A percentile compares a stretch with the other conserved stretches of the same genome.
These are phyloP conservation scores for Prorops nasuta DNA, from an alignment of 1,140 invertebrate species.

Conservation along the genomic window DNA sequence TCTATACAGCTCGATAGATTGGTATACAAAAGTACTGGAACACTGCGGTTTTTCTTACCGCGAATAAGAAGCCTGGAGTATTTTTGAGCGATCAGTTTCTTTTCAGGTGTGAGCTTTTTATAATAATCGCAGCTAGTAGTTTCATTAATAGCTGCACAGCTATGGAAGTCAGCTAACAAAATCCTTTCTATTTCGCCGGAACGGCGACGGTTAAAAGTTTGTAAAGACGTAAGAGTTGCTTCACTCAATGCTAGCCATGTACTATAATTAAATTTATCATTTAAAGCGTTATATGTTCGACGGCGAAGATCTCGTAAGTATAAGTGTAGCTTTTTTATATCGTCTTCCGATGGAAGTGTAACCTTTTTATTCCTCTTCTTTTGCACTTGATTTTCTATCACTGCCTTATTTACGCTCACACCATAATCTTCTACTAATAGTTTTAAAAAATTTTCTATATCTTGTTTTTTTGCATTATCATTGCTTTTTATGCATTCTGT, in stretches of 20 bases:
- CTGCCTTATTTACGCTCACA: conserved; percentile 17
- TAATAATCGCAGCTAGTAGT: not conserved
- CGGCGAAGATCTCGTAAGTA: not conserved
- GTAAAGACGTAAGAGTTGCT: not conserved
- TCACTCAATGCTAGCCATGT: conserved; percentile 1
- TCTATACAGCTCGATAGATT: not conserved
- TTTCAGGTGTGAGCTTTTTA: not conserved
- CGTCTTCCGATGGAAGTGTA: conserved; percentile 1
- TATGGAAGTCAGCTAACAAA: not conserved
- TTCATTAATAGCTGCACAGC: not conserved
- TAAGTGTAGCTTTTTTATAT: conserved; percentile 3
- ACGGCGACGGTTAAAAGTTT: conserved; percentile 3
- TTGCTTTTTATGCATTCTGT: conserved; percentile 15
- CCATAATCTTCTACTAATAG: conserved; percentile 19
- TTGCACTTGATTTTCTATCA: conserved; percentile 3
- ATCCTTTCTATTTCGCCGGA: conserved; percentile 2
- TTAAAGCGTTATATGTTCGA: not conserved
- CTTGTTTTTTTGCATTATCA: conserved; percentile 2
- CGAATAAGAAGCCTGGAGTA: not conserved
- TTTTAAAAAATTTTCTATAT: conserved; percentile 19
- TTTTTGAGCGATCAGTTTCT: not conserved
- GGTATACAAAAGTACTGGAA: not conserved
- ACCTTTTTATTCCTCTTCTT: conserved; percentile 1
- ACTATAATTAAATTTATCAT: not conserved
- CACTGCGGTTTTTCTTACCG: not conserved